Evolutionary conservation across 2,888 invertebrate genomes (phyloP).

Genomic region (Idaea straminata): DNA sequence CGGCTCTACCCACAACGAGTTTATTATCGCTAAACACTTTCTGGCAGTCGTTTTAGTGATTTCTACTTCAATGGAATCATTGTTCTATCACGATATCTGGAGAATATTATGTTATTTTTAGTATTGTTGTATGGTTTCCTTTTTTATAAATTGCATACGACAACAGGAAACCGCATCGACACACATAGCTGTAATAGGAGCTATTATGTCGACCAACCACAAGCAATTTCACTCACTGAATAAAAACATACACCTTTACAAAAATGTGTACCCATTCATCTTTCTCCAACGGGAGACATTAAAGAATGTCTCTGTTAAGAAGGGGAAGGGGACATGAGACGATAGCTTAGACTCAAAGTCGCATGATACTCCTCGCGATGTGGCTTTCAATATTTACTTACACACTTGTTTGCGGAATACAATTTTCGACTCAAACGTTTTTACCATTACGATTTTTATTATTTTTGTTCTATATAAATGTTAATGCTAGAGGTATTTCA

Average conservation of each 20-base stretch:
- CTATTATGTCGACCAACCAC: slow-evolving; percentile 71
- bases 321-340: slow-evolving; percentile 61
- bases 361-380: slow-evolving; percentile 46
- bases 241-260: slow-evolving; percentile 75
- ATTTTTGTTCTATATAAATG: slow-evolving; percentile 60
- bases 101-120: neutral
- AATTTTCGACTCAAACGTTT: slow-evolving; percentile 14
- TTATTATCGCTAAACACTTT: slow-evolving; percentile 67
- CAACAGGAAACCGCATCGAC: slow-evolving; percentile 65
- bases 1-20: slow-evolving; percentile 70
- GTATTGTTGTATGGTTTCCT: slow-evolving; percentile 30
- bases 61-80: slow-evolving; percentile 30
- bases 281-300: slow-evolving; percentile 74
- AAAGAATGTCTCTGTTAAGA: slow-evolving; percentile 75
- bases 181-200: slow-evolving; percentile 60
- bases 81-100: slow-evolving; percentile 27
- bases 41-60: slow-evolving; percentile 49
- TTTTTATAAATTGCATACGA: slow-evolving; percentile 46
- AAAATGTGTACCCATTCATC: slow-evolving; percentile 78
- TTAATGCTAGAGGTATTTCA: slow-evolving; percentile 56
- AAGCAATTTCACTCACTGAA: slow-evolving; percentile 67
- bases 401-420: neutral
- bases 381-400: slow-evolving; percentile 31
- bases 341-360: slow-evolving; percentile 59
- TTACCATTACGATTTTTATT: slow-evolving; percentile 32